phyloP scores from a whole-genome alignment of 2,113 vertebrate species.

The Ageneiosus marmoratus region DNA sequence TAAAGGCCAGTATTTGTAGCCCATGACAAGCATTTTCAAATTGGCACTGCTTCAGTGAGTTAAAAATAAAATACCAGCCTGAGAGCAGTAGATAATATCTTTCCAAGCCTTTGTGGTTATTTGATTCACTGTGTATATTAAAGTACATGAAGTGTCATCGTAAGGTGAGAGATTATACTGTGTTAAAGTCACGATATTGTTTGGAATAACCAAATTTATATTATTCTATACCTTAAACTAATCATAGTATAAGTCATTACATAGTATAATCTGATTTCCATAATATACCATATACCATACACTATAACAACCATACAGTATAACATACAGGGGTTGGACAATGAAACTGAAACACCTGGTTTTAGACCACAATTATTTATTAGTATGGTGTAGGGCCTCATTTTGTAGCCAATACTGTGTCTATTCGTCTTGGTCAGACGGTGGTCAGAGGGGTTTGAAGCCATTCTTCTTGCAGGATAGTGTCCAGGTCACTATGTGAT shows the following conservation, averaged over 20 bases:
- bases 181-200: background rate
- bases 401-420: no score
- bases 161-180: background rate
- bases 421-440: no score
- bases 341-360: no score
- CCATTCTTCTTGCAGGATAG: no score
- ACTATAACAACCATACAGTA: background rate
- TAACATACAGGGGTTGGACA: no score
- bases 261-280: background rate
- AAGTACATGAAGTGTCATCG: background rate
- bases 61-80: background rate
- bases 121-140: background rate
- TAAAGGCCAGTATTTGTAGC: background rate
- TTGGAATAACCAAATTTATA: background rate
- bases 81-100: conserved; percentile 4
- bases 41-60: background rate
- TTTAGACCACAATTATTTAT: no score
- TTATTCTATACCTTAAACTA: background rate
- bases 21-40: background rate
- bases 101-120: background rate
- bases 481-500: no score
- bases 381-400: no score
- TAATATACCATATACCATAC: no score
- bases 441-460: no score
- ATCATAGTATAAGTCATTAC: background rate